Percentiles rank a stretch among this genome's conserved stretches.
Evolutionary conservation across 2,888 invertebrate genomes (phyloP).

Genomic region (Galeruca laticollis): DNA sequence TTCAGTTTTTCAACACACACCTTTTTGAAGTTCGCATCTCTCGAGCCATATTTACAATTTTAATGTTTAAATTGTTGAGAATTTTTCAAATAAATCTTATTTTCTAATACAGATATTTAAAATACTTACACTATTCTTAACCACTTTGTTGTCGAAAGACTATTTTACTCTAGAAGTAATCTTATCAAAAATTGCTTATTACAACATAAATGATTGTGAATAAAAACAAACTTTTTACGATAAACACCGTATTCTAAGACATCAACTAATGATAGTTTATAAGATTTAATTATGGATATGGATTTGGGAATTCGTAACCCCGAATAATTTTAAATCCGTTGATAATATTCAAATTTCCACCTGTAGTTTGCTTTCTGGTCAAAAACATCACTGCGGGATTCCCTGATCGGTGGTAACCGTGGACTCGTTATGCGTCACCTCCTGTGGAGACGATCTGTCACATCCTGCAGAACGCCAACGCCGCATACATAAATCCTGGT

Average conservation of each 20-base stretch:
- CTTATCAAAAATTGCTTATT: no score
- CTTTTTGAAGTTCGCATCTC: not conserved
- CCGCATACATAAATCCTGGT: slow-evolving; percentile 39
- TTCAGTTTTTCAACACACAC: not conserved
- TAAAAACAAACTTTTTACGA: no score
- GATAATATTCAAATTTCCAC: not conserved
- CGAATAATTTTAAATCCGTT: not conserved
- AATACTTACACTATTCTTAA: no score
- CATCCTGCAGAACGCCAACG: slow-evolving; percentile 33
- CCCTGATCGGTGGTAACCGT: not conserved
- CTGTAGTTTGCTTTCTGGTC: slow-evolving; percentile 5
- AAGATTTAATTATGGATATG: no score
- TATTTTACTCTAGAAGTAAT: no score
- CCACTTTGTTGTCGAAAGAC: no score
- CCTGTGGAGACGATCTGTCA: slow-evolving; percentile 37
- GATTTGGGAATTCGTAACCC: not conserved
- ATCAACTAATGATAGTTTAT: no score
- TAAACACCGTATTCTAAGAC: no score
- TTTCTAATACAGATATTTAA: no score
- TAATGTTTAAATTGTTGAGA: not conserved
- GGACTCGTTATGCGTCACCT: slow-evolving; percentile 35
- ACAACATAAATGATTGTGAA: no score
- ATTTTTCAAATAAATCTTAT: no score
- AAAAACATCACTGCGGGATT: slow-evolving; percentile 18
- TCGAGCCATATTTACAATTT: not conserved